Conservation (phyloP, 1,140 invertebrate genomes). For the Pseudomyrmex pallidus region DNA sequence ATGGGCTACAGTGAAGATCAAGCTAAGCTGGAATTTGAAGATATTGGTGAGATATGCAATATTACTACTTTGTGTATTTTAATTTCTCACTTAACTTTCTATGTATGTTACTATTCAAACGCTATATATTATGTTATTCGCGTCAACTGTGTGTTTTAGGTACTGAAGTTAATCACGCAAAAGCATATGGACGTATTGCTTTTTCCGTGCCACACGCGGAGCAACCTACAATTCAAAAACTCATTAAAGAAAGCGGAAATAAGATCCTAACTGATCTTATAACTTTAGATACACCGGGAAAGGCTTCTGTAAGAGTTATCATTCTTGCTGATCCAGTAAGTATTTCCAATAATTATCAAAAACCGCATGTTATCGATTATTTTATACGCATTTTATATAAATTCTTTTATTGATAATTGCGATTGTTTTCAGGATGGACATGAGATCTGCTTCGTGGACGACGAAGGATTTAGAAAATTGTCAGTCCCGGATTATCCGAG, state of each 20-base stretch:
- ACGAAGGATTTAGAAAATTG: constrained; percentile 95
- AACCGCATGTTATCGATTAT: not conserved
- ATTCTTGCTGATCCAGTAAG: constrained; percentile 96
- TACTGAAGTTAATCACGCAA: constrained; percentile 91
- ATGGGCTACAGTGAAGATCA: constrained; percentile 91
- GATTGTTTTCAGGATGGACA: constrained; percentile 91
- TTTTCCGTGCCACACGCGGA: constrained; percentile 93
- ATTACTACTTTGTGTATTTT: not conserved
- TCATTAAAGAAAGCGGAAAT: constrained; percentile 89
- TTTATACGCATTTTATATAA: constrained; percentile 3
- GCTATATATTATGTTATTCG: constrained; percentile 48
- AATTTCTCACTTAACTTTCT: not conserved
- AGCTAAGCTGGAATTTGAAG: constrained; percentile 90
- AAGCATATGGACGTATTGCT: constrained; percentile 97
- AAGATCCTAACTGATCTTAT: constrained; percentile 95
- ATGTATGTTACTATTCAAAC: not conserved
- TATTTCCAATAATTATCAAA: constrained; percentile 33
- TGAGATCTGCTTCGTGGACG: constrained; percentile 99
- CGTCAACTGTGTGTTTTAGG: constrained; percentile 78
- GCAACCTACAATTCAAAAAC: constrained; percentile 91
- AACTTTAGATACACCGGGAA: constrained; percentile 97
- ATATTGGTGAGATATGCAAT: constrained; percentile 87
- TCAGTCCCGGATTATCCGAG: constrained; percentile 95
- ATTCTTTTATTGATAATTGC: constrained; percentile 8
- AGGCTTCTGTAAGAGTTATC: constrained; percentile 97